phyloP scores from a whole-genome alignment of 2,113 vertebrate species.

The Micronycteris hirsuta region DNA sequence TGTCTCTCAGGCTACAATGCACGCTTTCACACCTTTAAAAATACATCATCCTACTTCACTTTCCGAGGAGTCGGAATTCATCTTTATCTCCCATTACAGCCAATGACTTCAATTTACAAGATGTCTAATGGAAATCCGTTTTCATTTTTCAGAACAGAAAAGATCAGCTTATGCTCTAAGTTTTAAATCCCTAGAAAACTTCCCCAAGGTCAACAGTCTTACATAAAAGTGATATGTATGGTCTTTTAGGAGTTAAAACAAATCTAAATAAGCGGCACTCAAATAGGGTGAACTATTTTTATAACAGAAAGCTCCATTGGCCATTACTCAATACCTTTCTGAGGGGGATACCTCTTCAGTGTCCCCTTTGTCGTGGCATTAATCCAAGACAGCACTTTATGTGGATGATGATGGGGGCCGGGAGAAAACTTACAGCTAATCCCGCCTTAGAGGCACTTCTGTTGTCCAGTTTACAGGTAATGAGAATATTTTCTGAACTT shows the following conservation, averaged over 20 bases:
- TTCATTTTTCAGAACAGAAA: conserved; percentile 21
- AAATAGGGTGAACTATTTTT: not conserved
- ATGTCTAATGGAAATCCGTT: conserved; percentile 16
- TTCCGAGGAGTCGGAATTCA: conserved; percentile 53
- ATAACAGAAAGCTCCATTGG: not conserved
- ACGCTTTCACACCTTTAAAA: not conserved
- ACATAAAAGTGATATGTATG: not conserved
- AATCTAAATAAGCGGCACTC: not conserved
- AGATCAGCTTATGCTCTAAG: not conserved
- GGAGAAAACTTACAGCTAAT: not conserved
- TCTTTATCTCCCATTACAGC: conserved; percentile 19
- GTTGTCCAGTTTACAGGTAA: not conserved
- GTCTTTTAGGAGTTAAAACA: not conserved
- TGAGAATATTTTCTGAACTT: conserved; percentile 28
- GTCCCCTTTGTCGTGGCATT: conserved; percentile 1
- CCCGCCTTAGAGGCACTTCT: conserved; percentile 29
- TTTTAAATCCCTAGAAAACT: not conserved
- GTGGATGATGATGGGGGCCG: not conserved
- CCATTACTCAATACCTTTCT: not conserved
- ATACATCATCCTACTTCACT: conserved; percentile 32
- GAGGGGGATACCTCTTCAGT: conserved; percentile 28
- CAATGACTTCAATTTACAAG: conserved; percentile 11
- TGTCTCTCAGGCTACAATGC: not conserved
- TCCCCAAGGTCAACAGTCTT: not conserved
- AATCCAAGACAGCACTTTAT: conserved; percentile 3